Evolutionary conservation across 2,797 vertebrate species (phyloP), one percentile per base, ranked within the genome.

Genomic region (Bradypus variegatus): DNA sequence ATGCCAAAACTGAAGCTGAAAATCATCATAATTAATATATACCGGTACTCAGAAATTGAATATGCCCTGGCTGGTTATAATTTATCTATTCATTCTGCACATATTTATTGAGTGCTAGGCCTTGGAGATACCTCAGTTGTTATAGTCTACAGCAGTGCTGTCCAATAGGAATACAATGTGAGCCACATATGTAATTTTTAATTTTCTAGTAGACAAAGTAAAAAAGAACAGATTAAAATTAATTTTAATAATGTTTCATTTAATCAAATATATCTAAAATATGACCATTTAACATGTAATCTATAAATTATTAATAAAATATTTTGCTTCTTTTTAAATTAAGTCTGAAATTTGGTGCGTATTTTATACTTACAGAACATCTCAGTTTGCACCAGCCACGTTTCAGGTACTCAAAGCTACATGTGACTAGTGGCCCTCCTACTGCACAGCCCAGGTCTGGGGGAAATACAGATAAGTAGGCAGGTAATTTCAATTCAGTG

Each of bases 191-290:
- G 9, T 76, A 60, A 88, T 73, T 85, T 55, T 60, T 78, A 78
- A 25, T 50, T 73, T 88, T 75, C 45, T 86, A 67, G 67, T 75
- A 45, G 41, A 45, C 41, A 41, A 69, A n/a, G n/a, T n/a, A n/a
- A n/a, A 92, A 81, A 58, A 65, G 76, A 92, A 86, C 16, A n/a
- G 67, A 62, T 36, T 45, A 86, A 75, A 58, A 88, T 72, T 78
- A 55, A 73, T 60, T 81, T 93, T 78, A 86, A 76, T 18, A n/a
- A 3, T 36, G 13, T 88, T 86, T 86, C 45, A 86, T 86, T 77
- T 86, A 19, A 67, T 18, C 82, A 73, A 67, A 78, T 86, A 86
- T 91, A 67, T 87, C 48, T 91, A 90, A 87, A 91, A 16, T 73
- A 58, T 73, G 70, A 80, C 6, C 70, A 67, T 88, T 77, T 78